Base-by-base conservation (phyloP, 2,888 invertebrate genomes). In the Enchytraeus crypticus region DNA sequence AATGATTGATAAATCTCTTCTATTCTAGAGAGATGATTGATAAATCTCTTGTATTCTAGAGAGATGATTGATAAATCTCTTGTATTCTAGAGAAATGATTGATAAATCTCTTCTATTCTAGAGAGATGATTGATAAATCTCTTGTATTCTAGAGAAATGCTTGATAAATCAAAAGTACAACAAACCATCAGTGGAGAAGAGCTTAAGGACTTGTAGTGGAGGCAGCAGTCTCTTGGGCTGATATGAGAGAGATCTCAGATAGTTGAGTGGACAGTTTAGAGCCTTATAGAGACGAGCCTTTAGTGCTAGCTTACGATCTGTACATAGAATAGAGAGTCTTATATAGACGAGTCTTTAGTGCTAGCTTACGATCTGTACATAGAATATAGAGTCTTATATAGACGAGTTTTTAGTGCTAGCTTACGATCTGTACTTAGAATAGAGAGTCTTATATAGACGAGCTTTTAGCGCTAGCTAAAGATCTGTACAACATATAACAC, bases 231-330 rank as follows among this genome's bases (percentile, higher is more conserved):
- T 65, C 43, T 71, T 68, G 53, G 73, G 71, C 63, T 72, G 71
- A 58, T 64, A 68, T 34, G 66, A 65, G 66, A 73, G 71, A 54
- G 68, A 72, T 63, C 73, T 73, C 43, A 77, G 68, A 64, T 77
- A 59, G 57, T 68, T 71, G 55, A 77, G 61, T 0, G 77, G 75
- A 29, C 77, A 67, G n/a, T 73, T 66, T 45, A 78, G 66, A 5
- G 73, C 73, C 57, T 75, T 70, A 59, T 73, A 73, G 74, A 84
- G 81, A 71, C 86, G 82, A 26, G 85, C 83, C 80, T 86, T 86
- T 63, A 83, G 77, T 23, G 85, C 84, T 74, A 87, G 87, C 77
- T 86, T 87, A 5, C 77, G 68, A 73, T 82, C 82, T 79, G 71
- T 14, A 72, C 74, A 61, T 53, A 62, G 63, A 8, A 21, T n/a